Conservation (phyloP, 1,140 invertebrate genomes). For the Myzus persicae region DNA sequence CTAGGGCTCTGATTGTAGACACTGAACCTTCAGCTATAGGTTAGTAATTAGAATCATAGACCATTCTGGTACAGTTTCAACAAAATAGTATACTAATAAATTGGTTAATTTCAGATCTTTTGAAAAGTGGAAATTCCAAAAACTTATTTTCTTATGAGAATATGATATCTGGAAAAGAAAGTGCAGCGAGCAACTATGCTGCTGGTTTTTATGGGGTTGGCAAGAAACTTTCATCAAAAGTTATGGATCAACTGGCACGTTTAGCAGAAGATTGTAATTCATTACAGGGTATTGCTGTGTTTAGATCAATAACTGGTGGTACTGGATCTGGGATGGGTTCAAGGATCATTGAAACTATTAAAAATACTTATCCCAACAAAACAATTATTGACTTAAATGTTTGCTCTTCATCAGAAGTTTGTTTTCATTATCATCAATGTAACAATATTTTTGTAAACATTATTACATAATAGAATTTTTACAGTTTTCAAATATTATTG, state of each 20-base stretch:
- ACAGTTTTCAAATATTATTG: constrained; percentile 67
- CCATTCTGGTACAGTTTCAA: background rate
- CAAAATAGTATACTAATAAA: background rate
- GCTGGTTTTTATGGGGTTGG: constrained; percentile 73
- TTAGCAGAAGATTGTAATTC: constrained; percentile 67
- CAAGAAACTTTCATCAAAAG: constrained; percentile 67
- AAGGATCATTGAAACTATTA: constrained; percentile 79
- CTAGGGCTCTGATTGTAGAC: constrained; percentile 81
- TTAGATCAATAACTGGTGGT: constrained; percentile 80
- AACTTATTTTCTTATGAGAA: constrained; percentile 80
- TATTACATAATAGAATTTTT: constrained; percentile 64
- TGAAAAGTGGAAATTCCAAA: constrained; percentile 76
- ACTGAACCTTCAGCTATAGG: constrained; percentile 79
- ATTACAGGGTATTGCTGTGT: constrained; percentile 63
- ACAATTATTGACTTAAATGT: constrained; percentile 80
- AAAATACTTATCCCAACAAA: constrained; percentile 79
- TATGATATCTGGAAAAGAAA: constrained; percentile 84
- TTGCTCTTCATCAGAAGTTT: constrained; percentile 80
- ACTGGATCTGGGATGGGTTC: constrained; percentile 85
- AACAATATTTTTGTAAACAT: background rate
- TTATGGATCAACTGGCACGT: constrained; percentile 63
- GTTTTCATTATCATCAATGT: background rate
- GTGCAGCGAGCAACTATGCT: constrained; percentile 88
- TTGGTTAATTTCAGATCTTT: constrained; percentile 70
- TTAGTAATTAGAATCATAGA: constrained; percentile 47